phyloP scores from a whole-genome alignment of 2,888 invertebrate species.

The Agriopis leucophaearia region DNA sequence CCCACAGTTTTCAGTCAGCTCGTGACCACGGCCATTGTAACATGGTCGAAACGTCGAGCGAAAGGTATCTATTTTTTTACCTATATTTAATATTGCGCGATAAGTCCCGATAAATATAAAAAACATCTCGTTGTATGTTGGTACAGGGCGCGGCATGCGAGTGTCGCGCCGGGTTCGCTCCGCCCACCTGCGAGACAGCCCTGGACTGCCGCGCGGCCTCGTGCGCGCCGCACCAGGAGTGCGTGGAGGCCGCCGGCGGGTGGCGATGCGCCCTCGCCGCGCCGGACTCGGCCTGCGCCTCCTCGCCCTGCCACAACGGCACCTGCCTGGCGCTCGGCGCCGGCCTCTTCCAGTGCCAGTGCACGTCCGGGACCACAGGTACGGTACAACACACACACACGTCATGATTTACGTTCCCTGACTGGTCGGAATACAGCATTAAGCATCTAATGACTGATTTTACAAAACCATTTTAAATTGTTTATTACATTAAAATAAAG shows the following conservation, averaged over 20 bases:
- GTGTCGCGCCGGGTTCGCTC: constrained; percentile 88
- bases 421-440: too few species aligned
- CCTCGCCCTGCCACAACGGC: constrained; percentile 91
- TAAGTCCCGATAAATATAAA: too few species aligned
- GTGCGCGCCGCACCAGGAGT: constrained; percentile 75
- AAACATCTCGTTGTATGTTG: constrained; percentile 69
- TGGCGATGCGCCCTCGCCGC: constrained; percentile 88
- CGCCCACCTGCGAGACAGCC: constrained; percentile 89
- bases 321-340: constrained; percentile 89
- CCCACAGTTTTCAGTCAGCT: too few species aligned
- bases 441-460: too few species aligned
- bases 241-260: constrained; percentile 71
- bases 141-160: constrained; percentile 86
- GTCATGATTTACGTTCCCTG: too few species aligned
- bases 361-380: constrained; percentile 82
- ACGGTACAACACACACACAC: constrained; percentile 33
- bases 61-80: too few species aligned
- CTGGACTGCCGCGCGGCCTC: constrained; percentile 88
- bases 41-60: too few species aligned
- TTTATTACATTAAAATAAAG: too few species aligned
- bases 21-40: too few species aligned
- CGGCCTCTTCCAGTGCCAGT: constrained; percentile 90
- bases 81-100: too few species aligned
- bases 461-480: too few species aligned
- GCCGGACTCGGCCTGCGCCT: constrained; percentile 89